Evolutionary conservation across 2,888 invertebrate genomes (phyloP).

Genomic region (Mythimna albipuncta): DNA sequence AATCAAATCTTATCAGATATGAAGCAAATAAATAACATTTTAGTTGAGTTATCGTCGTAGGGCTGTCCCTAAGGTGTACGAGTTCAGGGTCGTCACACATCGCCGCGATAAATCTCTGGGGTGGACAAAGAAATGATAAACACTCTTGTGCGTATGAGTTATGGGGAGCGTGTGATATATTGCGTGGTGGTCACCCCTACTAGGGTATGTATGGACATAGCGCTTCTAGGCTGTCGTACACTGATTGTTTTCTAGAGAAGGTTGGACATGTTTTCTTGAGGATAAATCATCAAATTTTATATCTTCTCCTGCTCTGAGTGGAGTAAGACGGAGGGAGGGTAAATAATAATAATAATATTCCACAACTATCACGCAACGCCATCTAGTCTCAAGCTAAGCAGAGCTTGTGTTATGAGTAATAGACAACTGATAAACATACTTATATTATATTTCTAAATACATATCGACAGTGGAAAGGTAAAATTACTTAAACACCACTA

Average conservation of each 20-base stretch:
- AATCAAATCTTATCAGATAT: conserved; percentile 53
- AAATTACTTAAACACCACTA: no score
- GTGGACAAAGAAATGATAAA: conserved; percentile 71
- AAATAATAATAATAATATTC: no score
- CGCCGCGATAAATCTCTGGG: conserved; percentile 64
- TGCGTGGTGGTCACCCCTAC: conserved; percentile 55
- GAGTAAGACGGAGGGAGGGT: no score
- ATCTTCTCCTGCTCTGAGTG: no score
- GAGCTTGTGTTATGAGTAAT: no score
- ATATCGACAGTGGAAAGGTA: no score
- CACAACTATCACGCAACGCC: no score
- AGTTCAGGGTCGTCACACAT: conserved; percentile 63
- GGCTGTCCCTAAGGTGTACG: conserved; percentile 52
- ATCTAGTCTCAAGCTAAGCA: no score
- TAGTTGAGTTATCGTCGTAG: conserved; percentile 59
- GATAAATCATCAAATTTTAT: no score
- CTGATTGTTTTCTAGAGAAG: conserved; percentile 50
- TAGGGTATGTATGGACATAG: conserved; percentile 23
- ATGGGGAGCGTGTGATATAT: conserved; percentile 64
- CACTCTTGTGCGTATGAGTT: conserved; percentile 62
- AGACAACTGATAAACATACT: no score
- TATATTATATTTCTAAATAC: no score
- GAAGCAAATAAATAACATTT: conserved; percentile 61
- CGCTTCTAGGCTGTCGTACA: conserved; percentile 35
- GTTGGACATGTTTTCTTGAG: no score